These are phyloP conservation scores for Piscicola geometra DNA, from an alignment of 2,888 invertebrate species.

Conservation along the genomic window DNA sequence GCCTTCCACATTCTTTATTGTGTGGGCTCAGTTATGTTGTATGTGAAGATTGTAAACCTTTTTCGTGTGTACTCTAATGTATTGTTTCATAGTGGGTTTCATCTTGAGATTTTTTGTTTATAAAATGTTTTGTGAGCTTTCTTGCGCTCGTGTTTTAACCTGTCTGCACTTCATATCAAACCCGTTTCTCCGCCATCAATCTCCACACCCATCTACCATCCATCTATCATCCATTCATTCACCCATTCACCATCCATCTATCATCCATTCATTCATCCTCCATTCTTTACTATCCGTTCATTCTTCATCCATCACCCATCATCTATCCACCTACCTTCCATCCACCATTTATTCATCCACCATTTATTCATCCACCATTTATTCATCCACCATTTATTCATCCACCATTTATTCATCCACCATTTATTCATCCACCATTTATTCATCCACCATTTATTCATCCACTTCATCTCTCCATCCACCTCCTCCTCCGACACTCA, in stretches of 20 bases:
- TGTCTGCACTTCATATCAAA: too few relatives aligned
- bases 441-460: constrained; percentile 8
- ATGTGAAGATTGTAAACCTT: too few relatives aligned
- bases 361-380: background rate
- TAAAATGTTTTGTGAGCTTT: too few relatives aligned
- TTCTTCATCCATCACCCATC: background rate
- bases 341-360: background rate
- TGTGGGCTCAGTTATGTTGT: too few relatives aligned
- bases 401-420: too few relatives aligned
- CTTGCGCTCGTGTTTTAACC: too few relatives aligned
- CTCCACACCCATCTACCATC: background rate
- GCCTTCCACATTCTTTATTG: too few relatives aligned
- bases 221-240: background rate
- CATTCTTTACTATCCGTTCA: background rate
- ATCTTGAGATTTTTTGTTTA: too few relatives aligned
- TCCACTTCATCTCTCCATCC: background rate
- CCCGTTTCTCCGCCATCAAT: too few relatives aligned
- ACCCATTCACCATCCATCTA: too few relatives aligned
- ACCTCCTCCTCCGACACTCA: constrained; percentile 47
- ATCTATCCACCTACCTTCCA: background rate
- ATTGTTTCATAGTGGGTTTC: too few relatives aligned
- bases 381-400: background rate
- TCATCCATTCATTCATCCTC: background rate
- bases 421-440: background rate
- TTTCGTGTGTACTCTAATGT: too few relatives aligned